phyloP scores from a whole-genome alignment of 1,140 invertebrate species.

The Augochlora pura region DNA sequence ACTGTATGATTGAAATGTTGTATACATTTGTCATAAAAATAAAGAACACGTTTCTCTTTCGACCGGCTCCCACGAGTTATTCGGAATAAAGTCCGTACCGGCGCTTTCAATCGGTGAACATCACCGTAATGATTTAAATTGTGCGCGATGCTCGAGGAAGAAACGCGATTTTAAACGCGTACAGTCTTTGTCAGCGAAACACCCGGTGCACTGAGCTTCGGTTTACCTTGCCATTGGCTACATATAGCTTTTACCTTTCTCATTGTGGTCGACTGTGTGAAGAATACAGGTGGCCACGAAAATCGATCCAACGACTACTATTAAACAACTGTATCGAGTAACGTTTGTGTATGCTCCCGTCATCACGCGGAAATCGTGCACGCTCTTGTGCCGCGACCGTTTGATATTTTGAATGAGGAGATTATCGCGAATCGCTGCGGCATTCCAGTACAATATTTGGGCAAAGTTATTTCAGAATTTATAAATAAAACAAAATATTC shows the following conservation, averaged over 20 bases:
- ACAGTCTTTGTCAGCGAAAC: constrained; percentile 49
- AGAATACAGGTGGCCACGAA: constrained; percentile 65
- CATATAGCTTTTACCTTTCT: constrained; percentile 60
- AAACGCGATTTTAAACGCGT: constrained; percentile 33
- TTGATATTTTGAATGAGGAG: constrained; percentile 3
- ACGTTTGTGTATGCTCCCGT: constrained; percentile 29
- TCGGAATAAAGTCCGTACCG: neutral
- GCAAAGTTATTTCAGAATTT: neutral
- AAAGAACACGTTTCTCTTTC: neutral
- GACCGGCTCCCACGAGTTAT: neutral
- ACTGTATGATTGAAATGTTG: neutral
- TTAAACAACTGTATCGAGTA: constrained; percentile 49
- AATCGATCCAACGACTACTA: constrained; percentile 70
- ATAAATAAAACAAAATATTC: neutral
- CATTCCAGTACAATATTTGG: neutral
- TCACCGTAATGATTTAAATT: constrained; percentile 32
- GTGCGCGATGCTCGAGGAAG: constrained; percentile 34
- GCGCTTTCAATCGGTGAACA: neutral
- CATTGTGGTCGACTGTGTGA: constrained; percentile 61
- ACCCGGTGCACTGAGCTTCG: constrained; percentile 63
- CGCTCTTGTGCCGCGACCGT: neutral
- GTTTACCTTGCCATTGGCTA: constrained; percentile 74
- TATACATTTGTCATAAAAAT: neutral
- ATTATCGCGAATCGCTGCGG: neutral
- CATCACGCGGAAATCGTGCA: constrained; percentile 22